Evolutionary conservation across 2,797 vertebrate genomes (phyloP).

Genomic region (Lacerta bilineata): DNA sequence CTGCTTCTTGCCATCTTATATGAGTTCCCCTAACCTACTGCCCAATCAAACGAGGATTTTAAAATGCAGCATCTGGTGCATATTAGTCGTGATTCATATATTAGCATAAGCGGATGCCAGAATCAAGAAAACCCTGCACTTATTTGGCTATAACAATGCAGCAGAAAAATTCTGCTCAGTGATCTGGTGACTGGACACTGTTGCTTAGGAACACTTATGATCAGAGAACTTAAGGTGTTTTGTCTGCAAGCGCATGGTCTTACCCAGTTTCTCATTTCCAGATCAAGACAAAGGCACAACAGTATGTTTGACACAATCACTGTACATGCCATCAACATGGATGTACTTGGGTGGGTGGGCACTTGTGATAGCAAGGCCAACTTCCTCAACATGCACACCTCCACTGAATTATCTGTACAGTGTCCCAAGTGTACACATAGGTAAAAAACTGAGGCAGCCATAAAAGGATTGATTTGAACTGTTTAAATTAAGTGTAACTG

Average conservation of each 20-base stretch:
- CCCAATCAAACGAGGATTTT: slow-evolving; percentile 62
- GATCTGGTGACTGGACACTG: not conserved
- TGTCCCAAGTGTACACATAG: not conserved
- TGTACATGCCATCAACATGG: not conserved
- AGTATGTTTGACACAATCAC: not conserved
- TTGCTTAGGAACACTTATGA: slow-evolving; percentile 20
- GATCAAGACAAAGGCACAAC: not conserved
- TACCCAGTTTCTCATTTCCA: not conserved
- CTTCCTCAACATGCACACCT: not conserved
- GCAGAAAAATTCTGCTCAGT: not conserved
- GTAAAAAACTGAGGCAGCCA: accelerated
- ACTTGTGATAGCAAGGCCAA: not conserved
- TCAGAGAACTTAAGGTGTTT: slow-evolving; percentile 4
- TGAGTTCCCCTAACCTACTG: slow-evolving; percentile 55
- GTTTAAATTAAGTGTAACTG: accelerated
- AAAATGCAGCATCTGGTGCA: slow-evolving; percentile 78
- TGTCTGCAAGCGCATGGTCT: not conserved
- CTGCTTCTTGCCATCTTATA: slow-evolving; percentile 64
- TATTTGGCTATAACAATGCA: slow-evolving; percentile 26
- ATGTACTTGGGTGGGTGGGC: not conserved
- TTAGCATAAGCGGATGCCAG: slow-evolving; percentile 61
- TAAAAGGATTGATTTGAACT: not conserved
- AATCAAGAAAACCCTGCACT: slow-evolving; percentile 41
- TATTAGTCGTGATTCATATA: slow-evolving; percentile 76
- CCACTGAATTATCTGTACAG: not conserved